Evolutionary conservation across 2,888 invertebrate species (phyloP), one percentile per base, ranked within the genome.

Genomic region (Eilema depressum): DNA sequence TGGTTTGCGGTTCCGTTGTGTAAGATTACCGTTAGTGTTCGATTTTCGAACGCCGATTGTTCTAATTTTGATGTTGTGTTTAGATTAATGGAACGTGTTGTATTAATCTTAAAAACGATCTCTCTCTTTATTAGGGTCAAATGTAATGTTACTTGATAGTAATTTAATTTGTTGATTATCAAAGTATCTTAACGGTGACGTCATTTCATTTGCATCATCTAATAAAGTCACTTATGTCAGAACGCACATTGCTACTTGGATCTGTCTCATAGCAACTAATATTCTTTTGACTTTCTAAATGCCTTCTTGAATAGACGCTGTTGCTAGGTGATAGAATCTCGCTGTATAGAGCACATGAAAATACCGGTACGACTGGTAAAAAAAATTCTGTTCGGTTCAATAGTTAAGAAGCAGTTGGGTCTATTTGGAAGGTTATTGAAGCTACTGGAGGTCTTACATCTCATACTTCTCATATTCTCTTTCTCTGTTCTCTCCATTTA

Each of bases 11-110:
- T 84, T 85, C 84, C 77, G 84, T 84, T 85, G 82, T 79, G 83
- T 86, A 84, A 84, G 83, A 81, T 84, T 83, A 84, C 86, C 84
- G 88, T 85, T 86, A 86, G 83, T 79, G 79, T 84, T 86, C 84
- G 82, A 83, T 83, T 82, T 85, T 82, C 76, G 76, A 82, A 85
- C 77, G 71, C 67, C 66, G 74, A 75, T 79, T 79, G 79, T 79
- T 79, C 81, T 77, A 81, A 82, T 82, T 82, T 82, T 76, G 68
- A 77, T 79, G 66, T 73, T 79, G 69, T 69, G 64, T 70, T 77
- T 65, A 77, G 72, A 65, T 76, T 74, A 74, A 75, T 74, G 62
- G 74, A 74, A 70, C 70, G 72, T 82, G 69, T 79, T 71, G 69
- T 68, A 63, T 63, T 62, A 71, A 69, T 79, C 79, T 80, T 75